phyloP scores from a whole-genome alignment of 1,140 invertebrate species.

The Pachypeltis micranthus region DNA sequence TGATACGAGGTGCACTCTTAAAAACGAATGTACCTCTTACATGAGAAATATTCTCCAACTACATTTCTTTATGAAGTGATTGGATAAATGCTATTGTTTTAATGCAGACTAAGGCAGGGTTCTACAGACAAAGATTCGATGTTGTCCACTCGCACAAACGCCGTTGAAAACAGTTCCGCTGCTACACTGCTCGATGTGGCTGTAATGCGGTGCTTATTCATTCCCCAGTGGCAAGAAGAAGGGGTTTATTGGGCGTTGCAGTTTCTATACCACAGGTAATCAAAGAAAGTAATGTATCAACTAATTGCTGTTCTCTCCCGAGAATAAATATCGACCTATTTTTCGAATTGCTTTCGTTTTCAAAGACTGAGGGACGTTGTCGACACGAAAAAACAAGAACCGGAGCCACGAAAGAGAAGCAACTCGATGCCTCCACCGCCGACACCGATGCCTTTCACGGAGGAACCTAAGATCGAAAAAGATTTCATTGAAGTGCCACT shows the following conservation, averaged over 20 bases:
- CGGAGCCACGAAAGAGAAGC: constrained; percentile 66
- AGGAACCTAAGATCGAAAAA: constrained; percentile 55
- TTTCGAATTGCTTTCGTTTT: neutral
- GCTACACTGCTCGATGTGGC: constrained; percentile 94
- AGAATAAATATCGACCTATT: too few relatives aligned
- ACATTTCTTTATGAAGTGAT: too few relatives aligned
- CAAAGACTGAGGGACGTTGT: constrained; percentile 67
- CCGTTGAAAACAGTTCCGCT: constrained; percentile 43
- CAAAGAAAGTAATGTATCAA: too few relatives aligned
- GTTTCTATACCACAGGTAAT: constrained; percentile 80
- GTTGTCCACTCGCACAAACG: constrained; percentile 6
- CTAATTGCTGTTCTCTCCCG: too few relatives aligned
- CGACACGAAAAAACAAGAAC: constrained; percentile 59
- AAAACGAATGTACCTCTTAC: too few relatives aligned
- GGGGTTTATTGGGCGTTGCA: constrained; percentile 95
- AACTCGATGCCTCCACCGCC: constrained; percentile 89
- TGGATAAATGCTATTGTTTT: too few relatives aligned
- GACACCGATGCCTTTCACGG: constrained; percentile 73
- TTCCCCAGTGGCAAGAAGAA: constrained; percentile 94
- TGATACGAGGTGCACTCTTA: too few relatives aligned
- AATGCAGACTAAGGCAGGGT: constrained; percentile 23
- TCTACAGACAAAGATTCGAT: constrained; percentile 42
- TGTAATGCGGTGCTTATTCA: constrained; percentile 89
- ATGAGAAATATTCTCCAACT: too few relatives aligned
- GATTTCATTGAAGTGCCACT: constrained; percentile 66